Evolutionary conservation across 2,113 vertebrate species (phyloP).

Genomic region (Cacatua alba): DNA sequence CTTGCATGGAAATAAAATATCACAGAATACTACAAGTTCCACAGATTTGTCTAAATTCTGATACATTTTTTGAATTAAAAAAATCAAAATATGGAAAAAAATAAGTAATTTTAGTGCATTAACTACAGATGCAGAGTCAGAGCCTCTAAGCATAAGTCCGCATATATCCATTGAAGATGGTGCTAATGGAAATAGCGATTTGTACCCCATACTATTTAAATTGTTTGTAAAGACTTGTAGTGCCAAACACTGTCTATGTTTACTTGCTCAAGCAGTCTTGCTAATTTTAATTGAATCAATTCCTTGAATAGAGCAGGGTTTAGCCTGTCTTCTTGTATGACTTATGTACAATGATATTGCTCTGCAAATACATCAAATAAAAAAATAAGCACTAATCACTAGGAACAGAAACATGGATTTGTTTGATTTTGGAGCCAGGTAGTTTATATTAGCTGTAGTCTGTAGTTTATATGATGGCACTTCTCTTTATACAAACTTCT

Average conservation of each 20-base stretch:
- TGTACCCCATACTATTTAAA: not conserved
- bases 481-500: not conserved
- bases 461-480: not conserved
- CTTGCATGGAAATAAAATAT: not conserved
- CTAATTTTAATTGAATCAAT: not conserved
- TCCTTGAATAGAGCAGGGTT: not conserved
- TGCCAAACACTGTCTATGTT: not conserved
- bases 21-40: not conserved
- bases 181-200: conserved; percentile 2
- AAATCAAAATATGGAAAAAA: not conserved
- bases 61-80: not conserved
- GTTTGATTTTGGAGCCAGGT: not conserved
- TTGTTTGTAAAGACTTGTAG: not conserved
- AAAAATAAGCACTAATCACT: not conserved
- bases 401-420: not conserved
- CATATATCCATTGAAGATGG: not conserved
- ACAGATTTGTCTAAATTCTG: not conserved
- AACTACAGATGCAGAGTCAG: not conserved
- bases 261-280: not conserved
- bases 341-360: not conserved
- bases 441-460: not conserved
- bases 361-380: not conserved
- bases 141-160: not conserved
- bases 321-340: not conserved
- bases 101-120: not conserved